A percentile compares a stretch with the other conserved stretches of the same genome.
These are phyloP conservation scores for Metopolophium dirhodum DNA, from an alignment of 1,140 invertebrate genomes.

Conservation along the genomic window DNA sequence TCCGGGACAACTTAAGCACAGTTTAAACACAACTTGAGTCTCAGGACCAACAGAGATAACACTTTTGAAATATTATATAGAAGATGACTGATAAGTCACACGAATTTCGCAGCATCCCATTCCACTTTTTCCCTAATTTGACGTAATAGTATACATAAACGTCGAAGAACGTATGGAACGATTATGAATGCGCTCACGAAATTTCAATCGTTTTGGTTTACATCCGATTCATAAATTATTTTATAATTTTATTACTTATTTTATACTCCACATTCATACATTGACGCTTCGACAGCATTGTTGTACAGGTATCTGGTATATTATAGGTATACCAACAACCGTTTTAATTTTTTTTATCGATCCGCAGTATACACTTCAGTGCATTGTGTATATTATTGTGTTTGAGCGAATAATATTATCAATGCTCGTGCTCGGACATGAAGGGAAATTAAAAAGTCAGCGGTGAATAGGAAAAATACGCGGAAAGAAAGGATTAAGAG, in stretches of 20 bases:
- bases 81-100: neutral
- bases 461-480: neutral
- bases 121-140: too few relatives aligned
- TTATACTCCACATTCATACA: too few relatives aligned
- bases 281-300: neutral
- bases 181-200: neutral
- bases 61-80: neutral
- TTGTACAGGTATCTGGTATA: neutral
- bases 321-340: neutral
- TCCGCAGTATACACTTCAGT: neutral
- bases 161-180: neutral
- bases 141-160: neutral
- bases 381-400: neutral
- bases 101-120: too few relatives aligned
- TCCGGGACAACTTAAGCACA: too few relatives aligned
- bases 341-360: slow-evolving; percentile 24
- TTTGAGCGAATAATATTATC: slow-evolving; percentile 31
- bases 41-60: neutral
- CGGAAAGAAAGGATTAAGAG: neutral
- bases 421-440: slow-evolving; percentile 44
- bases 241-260: too few relatives aligned
- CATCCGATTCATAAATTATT: neutral
- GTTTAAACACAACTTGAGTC: too few relatives aligned
- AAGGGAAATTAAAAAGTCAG: slow-evolving; percentile 43
- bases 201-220: neutral